These are phyloP conservation scores for Crenuchus spilurus DNA, from an alignment of 2,797 vertebrate species.

Conservation along the genomic window DNA sequence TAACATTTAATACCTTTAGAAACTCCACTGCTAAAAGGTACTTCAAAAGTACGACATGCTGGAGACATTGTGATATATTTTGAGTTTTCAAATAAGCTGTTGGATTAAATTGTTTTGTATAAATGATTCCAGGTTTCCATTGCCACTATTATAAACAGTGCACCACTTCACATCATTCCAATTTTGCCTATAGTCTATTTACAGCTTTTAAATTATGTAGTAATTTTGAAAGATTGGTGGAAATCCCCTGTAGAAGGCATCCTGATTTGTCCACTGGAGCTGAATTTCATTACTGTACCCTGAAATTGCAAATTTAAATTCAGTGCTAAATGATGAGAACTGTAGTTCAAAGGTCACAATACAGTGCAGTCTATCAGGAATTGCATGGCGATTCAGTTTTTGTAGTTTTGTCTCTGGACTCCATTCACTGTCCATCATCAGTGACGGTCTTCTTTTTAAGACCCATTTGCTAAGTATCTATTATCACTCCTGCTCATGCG, in stretches of 20 bases:
- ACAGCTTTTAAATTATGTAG: too few species aligned
- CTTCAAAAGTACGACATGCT: too few species aligned
- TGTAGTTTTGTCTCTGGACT: background rate
- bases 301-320: background rate
- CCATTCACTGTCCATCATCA: slow-evolving; percentile 13
- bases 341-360: background rate
- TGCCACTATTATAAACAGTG: too few species aligned
- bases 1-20: too few species aligned
- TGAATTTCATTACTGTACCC: background rate
- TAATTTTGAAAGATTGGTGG: too few species aligned
- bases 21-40: too few species aligned
- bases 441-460: slow-evolving; percentile 9
- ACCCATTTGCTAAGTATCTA: slow-evolving; percentile 37
- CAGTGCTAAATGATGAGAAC: background rate
- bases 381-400: background rate
- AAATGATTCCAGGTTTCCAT: too few species aligned
- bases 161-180: too few species aligned
- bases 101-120: too few species aligned
- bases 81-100: too few species aligned
- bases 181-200: too few species aligned
- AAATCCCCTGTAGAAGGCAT: background rate
- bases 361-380: background rate
- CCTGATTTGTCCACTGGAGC: background rate
- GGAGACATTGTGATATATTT: too few species aligned
- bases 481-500: slow-evolving; percentile 45